Percentiles rank a stretch among this genome's conserved stretches.
Conservation (phyloP, 1,140 invertebrate genomes). For the Sycophila sp. region DNA sequence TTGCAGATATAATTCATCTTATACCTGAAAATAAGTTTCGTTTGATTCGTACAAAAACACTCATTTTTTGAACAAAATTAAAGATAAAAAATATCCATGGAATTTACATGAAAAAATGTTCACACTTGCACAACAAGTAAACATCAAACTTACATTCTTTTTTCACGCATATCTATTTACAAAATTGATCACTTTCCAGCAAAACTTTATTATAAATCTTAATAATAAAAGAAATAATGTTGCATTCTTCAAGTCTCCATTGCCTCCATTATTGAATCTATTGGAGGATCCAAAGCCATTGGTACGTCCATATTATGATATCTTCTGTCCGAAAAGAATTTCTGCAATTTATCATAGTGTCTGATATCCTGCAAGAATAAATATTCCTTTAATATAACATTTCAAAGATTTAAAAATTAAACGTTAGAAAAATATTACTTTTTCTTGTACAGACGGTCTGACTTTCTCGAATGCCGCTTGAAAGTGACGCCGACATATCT, state of each 20-base stretch:
- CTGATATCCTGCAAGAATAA: constrained; percentile 58
- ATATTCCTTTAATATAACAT: constrained; percentile 7
- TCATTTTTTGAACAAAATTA: too few species aligned
- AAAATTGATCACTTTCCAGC: too few species aligned
- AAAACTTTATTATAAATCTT: too few species aligned
- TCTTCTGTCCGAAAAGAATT: constrained; percentile 66
- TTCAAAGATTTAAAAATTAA: not conserved
- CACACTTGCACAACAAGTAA: too few species aligned
- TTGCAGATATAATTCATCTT: too few species aligned
- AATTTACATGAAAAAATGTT: too few species aligned
- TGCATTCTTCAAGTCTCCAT: constrained; percentile 62
- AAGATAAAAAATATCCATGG: too few species aligned
- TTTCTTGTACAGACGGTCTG: constrained; percentile 81
- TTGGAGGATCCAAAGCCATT: constrained; percentile 53
- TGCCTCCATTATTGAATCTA: constrained; percentile 56
- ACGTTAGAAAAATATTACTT: constrained; percentile 68
- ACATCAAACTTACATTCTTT: too few species aligned
- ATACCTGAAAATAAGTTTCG: too few species aligned
- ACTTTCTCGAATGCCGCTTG: constrained; percentile 78
- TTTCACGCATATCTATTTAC: too few species aligned
- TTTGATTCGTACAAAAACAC: too few species aligned
- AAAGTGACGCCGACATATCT: constrained; percentile 70
- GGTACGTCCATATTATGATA: constrained; percentile 58
- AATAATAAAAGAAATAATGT: not conserved
- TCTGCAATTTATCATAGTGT: constrained; percentile 71